Evolutionary conservation across 1,140 invertebrate species (phyloP).

Genomic region (Mycetomoellerius zeteki): DNA sequence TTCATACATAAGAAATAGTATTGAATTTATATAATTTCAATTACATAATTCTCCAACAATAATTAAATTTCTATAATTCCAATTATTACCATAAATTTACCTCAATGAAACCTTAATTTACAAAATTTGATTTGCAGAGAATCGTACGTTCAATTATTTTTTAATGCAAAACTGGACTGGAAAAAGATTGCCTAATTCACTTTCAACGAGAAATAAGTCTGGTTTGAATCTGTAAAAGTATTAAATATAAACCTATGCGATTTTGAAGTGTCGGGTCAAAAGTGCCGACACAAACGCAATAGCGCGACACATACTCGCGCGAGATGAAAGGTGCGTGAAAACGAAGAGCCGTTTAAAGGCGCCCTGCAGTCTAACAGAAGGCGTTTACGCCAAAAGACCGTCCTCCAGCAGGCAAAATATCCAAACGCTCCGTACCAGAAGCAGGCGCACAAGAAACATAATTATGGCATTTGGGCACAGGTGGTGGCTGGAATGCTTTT

Average conservation of each 20-base stretch:
- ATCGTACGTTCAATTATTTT: not conserved
- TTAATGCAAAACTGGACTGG: not conserved
- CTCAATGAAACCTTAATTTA: not conserved
- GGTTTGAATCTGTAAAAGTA: no score
- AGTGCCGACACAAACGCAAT: not conserved
- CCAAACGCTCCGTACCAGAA: slow-evolving; percentile 48
- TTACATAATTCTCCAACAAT: no score
- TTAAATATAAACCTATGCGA: not conserved
- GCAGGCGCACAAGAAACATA: slow-evolving; percentile 71
- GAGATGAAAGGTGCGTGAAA: slow-evolving; percentile 50
- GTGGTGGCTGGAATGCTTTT: slow-evolving; percentile 81
- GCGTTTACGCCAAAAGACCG: slow-evolving; percentile 7
- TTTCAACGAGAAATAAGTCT: not conserved
- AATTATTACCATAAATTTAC: not conserved
- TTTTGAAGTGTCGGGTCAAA: not conserved
- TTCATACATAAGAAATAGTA: not conserved
- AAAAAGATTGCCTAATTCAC: not conserved
- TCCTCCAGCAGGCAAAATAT: slow-evolving; percentile 69
- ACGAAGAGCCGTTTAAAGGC: slow-evolving; percentile 49
- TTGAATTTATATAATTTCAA: not conserved
- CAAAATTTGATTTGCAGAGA: no score
- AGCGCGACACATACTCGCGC: not conserved
- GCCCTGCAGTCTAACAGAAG: slow-evolving; percentile 41
- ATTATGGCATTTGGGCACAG: slow-evolving; percentile 78
- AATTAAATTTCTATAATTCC: not conserved